These are phyloP conservation scores for Iselma pallidipennis DNA, from an alignment of 2,888 invertebrate genomes.

Conservation along the genomic window DNA sequence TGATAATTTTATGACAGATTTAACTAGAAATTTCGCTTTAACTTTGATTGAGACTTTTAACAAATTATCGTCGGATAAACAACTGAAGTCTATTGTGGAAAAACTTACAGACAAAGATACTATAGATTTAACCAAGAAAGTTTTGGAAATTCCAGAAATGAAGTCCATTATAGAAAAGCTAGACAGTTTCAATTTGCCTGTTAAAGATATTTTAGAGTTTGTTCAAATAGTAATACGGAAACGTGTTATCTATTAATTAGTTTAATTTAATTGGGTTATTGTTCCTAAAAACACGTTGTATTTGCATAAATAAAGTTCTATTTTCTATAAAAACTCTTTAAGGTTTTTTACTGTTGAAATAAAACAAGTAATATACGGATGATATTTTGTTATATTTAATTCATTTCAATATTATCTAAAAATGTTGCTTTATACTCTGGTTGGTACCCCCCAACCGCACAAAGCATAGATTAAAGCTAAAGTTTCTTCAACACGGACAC, in stretches of 20 bases:
- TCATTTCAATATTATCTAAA: not conserved
- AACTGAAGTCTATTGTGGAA: not conserved
- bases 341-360: too few species aligned
- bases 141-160: not conserved
- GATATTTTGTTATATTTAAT: too few species aligned
- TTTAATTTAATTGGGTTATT: not conserved
- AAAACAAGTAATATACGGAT: too few species aligned
- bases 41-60: not conserved
- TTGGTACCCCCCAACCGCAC: slow-evolving; percentile 32
- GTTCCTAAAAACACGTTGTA: too few species aligned
- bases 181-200: not conserved
- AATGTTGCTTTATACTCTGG: not conserved
- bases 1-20: not conserved
- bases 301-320: too few species aligned
- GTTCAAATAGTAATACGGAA: not conserved
- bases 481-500: slow-evolving; percentile 30
- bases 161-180: not conserved
- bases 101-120: not conserved
- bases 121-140: not conserved
- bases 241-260: not conserved
- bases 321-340: too few species aligned
- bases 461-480: slow-evolving; percentile 28
- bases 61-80: not conserved
- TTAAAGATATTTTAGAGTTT: not conserved
- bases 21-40: not conserved